These are phyloP conservation scores for Sanderia malayensis DNA, from an alignment of 30 jellyfish, hydroid and myxozoan species.

Conservation along the genomic window DNA sequence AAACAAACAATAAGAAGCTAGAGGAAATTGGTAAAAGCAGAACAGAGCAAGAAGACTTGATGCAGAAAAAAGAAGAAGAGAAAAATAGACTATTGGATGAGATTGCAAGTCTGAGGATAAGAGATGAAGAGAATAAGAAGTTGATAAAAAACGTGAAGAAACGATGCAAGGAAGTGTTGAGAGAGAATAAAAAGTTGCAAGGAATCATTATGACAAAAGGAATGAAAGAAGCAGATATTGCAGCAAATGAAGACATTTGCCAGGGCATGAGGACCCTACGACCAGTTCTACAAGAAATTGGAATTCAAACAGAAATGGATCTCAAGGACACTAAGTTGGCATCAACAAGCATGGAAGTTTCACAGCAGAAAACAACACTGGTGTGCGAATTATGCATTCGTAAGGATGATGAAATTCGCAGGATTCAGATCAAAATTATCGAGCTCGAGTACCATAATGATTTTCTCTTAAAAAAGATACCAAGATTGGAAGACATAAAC, in stretches of 20 bases:
- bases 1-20: no score
- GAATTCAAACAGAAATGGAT: background rate
- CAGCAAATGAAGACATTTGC: background rate
- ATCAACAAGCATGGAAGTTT: background rate
- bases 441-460: background rate
- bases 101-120: background rate
- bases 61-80: background rate
- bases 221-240: no score
- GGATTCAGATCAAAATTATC: background rate
- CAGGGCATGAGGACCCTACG: background rate
- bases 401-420: background rate
- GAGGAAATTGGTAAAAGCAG: background rate
- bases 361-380: background rate
- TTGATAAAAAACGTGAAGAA: background rate
- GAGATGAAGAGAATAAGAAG: background rate
- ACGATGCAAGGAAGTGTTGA: background rate
- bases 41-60: background rate
- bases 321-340: background rate
- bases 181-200: background rate
- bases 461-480: background rate
- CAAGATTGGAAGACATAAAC: background rate
- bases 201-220: background rate
- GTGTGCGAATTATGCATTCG: background rate
- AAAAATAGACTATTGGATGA: background rate
- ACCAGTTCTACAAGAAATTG: background rate